These are phyloP conservation scores for Loriculus beryllinus DNA, from an alignment of 2,797 vertebrate genomes.

Conservation along the genomic window DNA sequence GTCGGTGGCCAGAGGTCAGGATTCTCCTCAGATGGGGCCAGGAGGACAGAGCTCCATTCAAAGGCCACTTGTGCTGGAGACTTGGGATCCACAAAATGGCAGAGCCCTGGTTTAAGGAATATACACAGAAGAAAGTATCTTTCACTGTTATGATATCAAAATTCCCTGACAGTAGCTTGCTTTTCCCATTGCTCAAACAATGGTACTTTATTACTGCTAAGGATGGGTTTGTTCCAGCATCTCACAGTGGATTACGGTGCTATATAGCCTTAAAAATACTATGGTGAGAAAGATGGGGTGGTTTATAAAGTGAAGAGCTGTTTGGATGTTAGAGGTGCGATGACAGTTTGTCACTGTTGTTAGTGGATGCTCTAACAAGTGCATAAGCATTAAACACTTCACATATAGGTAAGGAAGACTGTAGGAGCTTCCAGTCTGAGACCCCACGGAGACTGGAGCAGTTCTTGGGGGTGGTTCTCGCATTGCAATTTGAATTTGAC, in stretches of 20 bases:
- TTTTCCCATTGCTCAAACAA: neutral
- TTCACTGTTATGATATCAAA: neutral
- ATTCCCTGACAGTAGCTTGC: neutral
- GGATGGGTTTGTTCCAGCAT: neutral
- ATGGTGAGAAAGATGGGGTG: neutral
- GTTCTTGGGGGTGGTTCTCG: neutral
- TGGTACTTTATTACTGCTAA: neutral
- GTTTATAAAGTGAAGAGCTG: conserved; percentile 17
- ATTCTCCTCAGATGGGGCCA: neutral
- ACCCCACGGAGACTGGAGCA: neutral
- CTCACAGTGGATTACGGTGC: neutral
- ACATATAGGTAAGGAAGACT: neutral
- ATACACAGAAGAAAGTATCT: neutral
- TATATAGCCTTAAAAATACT: neutral
- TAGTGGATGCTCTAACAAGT: neutral
- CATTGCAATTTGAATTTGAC: neutral
- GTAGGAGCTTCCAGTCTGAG: neutral
- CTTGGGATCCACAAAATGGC: neutral
- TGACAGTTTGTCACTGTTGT: neutral
- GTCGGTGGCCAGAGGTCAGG: neutral
- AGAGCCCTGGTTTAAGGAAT: neutral
- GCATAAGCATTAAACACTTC: neutral
- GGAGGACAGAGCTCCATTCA: neutral
- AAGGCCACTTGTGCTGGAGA: neutral
- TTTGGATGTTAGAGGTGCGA: neutral